Conservation (phyloP, 2,113 vertebrate genomes). For the Tychaedon coryphoeus region DNA sequence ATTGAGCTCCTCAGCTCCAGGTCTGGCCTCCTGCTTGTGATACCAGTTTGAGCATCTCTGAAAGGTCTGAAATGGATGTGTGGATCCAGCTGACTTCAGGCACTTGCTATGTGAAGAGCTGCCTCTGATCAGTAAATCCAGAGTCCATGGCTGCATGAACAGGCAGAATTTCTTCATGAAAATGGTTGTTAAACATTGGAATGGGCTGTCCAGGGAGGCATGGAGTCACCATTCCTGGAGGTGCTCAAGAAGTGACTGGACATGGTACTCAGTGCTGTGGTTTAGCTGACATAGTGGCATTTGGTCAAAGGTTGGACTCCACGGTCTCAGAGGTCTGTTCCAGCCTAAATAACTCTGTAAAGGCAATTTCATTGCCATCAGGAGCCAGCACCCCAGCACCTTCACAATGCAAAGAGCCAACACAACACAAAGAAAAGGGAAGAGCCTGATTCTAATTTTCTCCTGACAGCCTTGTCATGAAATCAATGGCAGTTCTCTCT, state of each 20-base stretch:
- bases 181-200: background rate
- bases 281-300: background rate
- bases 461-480: background rate
- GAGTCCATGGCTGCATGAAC: background rate
- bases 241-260: background rate
- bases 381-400: background rate
- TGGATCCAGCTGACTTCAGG: background rate
- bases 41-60: background rate
- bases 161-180: background rate
- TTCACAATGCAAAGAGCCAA: background rate
- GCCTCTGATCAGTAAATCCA: background rate
- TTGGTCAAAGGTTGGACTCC: background rate
- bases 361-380: background rate
- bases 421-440: background rate
- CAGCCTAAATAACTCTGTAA: background rate
- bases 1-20: background rate
- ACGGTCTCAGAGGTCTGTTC: background rate
- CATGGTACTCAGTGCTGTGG: background rate
- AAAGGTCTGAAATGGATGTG: background rate
- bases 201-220: background rate
- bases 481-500: background rate
- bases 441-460: background rate
- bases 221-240: background rate
- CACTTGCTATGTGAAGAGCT: background rate
- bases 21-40: background rate